Percentiles rank a stretch among this genome's conserved stretches.
These are phyloP conservation scores for Hippolais icterina DNA, from an alignment of 2,113 vertebrate genomes.

Conservation along the genomic window DNA sequence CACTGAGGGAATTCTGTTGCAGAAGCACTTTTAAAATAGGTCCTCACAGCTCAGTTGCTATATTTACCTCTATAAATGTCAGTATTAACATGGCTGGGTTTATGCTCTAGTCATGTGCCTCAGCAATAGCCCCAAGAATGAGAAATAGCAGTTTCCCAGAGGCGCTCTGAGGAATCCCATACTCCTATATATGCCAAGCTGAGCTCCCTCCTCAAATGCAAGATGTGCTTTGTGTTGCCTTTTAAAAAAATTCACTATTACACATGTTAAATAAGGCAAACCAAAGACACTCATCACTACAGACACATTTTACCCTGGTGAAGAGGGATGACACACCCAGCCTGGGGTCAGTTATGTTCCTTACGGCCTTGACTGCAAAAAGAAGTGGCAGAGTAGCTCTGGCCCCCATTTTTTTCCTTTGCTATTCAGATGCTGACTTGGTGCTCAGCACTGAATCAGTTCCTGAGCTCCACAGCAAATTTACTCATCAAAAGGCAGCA, in stretches of 20 bases:
- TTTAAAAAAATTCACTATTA: neutral
- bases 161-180: neutral
- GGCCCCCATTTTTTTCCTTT: neutral
- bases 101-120: neutral
- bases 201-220: neutral
- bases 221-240: neutral
- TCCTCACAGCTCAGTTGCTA: neutral
- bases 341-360: neutral
- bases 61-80: neutral
- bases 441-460: neutral
- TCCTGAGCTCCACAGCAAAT: neutral
- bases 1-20: neutral
- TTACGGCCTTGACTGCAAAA: neutral
- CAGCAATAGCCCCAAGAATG: neutral
- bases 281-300: neutral
- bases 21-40: constrained; percentile 2
- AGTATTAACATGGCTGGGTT: neutral
- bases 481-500: neutral
- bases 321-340: neutral
- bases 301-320: neutral
- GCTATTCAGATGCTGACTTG: neutral
- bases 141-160: neutral
- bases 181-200: neutral
- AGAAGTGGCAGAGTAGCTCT: neutral
- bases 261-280: neutral